Evolutionary conservation across 1,140 invertebrate genomes (phyloP).

Genomic region (Schlechtendalia chinensis): DNA sequence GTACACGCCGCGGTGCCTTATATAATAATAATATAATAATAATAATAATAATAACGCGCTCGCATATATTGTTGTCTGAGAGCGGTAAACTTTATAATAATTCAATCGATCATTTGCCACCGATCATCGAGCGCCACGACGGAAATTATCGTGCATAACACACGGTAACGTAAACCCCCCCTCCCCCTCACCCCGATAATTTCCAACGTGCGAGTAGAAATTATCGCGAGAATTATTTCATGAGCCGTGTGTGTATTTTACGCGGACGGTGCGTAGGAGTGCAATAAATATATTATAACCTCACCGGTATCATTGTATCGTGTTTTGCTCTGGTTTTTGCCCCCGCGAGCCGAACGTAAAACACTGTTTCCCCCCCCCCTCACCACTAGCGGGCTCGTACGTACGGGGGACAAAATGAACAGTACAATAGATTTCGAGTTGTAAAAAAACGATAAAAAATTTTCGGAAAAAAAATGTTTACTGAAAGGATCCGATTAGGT

Average conservation of each 20-base stretch:
- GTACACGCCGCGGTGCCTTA: constrained; percentile 23
- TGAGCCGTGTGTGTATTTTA: too few species aligned
- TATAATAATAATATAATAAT: constrained; percentile 9
- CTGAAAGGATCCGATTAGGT: too few species aligned
- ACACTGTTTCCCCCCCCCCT: background rate
- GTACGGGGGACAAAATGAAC: too few species aligned
- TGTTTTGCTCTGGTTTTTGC: background rate
- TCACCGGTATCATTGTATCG: background rate
- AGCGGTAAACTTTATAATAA: constrained; percentile 22
- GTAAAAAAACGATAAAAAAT: too few species aligned
- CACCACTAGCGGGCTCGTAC: too few species aligned
- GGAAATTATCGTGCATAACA: background rate
- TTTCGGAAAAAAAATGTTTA: too few species aligned
- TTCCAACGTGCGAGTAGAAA: too few species aligned
- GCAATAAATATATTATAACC: background rate
- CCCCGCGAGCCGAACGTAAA: background rate
- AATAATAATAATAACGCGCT: background rate
- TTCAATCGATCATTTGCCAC: constrained; percentile 44
- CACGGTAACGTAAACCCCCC: background rate
- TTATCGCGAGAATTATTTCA: too few species aligned
- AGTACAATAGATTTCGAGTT: too few species aligned
- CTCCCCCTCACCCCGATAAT: too few species aligned
- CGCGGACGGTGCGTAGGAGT: background rate
- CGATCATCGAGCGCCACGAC: too few species aligned
- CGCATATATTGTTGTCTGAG: background rate